A percentile compares a stretch with the other conserved stretches of the same genome.
Evolutionary conservation across 2,113 vertebrate species (phyloP).

Genomic region (Misgurnus anguillicaudatus): DNA sequence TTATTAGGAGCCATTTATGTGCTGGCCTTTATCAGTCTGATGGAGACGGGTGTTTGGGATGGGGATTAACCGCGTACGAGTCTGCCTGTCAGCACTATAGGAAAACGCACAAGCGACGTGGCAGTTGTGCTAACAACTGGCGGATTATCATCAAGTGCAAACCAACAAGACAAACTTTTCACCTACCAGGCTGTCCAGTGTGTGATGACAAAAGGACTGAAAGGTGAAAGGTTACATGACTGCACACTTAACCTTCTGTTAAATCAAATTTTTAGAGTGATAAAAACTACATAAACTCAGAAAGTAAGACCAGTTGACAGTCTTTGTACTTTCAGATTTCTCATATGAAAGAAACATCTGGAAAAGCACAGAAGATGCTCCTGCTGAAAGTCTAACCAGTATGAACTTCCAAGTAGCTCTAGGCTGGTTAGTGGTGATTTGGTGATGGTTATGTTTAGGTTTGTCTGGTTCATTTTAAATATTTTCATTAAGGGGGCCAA

Average conservation of each 20-base stretch:
- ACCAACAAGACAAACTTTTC: conserved; percentile 26
- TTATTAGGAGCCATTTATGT: conserved; percentile 49
- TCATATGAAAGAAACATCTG: too few species aligned
- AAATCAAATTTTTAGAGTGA: background rate
- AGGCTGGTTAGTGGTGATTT: too few species aligned
- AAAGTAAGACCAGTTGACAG: background rate
- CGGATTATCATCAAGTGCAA: conserved; percentile 48
- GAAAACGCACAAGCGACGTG: conserved; percentile 20
- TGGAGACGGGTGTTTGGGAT: conserved; percentile 35
- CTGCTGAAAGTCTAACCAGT: too few species aligned
- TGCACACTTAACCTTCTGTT: conserved; percentile 22
- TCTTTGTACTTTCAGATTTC: too few species aligned
- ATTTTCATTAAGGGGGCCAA: too few species aligned
- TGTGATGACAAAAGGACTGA: background rate
- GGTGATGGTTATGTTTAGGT: too few species aligned
- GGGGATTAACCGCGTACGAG: conserved; percentile 44
- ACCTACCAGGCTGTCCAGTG: conserved; percentile 8
- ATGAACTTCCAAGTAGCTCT: too few species aligned
- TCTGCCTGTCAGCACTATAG: conserved; percentile 45
- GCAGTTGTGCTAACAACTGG: conserved; percentile 41
- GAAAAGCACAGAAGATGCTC: too few species aligned
- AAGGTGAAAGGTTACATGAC: conserved; percentile 4
- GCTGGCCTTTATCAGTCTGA: conserved; percentile 44
- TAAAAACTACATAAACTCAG: background rate
- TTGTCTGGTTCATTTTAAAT: too few species aligned